Base-by-base conservation (phyloP, 2,888 invertebrate genomes). In the Athalia circularis region DNA sequence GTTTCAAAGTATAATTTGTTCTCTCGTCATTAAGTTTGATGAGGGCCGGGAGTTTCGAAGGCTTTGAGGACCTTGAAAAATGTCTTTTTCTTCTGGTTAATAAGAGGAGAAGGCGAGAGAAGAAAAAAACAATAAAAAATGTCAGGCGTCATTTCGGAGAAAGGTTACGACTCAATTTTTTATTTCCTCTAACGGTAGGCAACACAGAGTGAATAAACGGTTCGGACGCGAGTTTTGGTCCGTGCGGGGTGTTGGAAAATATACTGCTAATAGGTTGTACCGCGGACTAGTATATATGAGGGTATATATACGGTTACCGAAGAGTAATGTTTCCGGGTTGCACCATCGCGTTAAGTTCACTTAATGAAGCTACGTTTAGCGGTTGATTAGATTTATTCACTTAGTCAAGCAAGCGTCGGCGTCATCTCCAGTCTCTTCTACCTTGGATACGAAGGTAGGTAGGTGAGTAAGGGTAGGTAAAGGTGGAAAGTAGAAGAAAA, bases 261-360 rank as follows among this genome's bases (percentile, higher is more conserved):
- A 88, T 88, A 88, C 87, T 87, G 88, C 88, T 87, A 88, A 88
- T 88, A 88, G 87, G 85, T 85, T 84, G 86, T 86, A 86, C 84
- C 85, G 86, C 84, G 85, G 83, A 83, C 86, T 87, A 29, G 29
- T 29, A 29, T 29, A 29, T 29, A 29, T 29, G 29, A 29, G 29
- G 29, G 29, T 29, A 29, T 29, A 29, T 29, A 29, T 29, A 29
- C 29, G 29, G 87, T 88, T 88, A 87, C 85, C 83, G 84, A 83
- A 85, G 87, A 87, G 86, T 87, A 88, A 88, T 87, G 87, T 13
- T 65, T 6, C 86, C 83, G 85, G 84, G 84, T 84, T 84, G 84
- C 85, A 85, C 81, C 83, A 84, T 83, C 86, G 83, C 87, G 86
- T 87, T 87, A 85, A 88, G 84, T 84, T 82, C 85, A 84, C 84